Conservation (phyloP, 2,888 invertebrate genomes). For the Melitaea athalia region DNA sequence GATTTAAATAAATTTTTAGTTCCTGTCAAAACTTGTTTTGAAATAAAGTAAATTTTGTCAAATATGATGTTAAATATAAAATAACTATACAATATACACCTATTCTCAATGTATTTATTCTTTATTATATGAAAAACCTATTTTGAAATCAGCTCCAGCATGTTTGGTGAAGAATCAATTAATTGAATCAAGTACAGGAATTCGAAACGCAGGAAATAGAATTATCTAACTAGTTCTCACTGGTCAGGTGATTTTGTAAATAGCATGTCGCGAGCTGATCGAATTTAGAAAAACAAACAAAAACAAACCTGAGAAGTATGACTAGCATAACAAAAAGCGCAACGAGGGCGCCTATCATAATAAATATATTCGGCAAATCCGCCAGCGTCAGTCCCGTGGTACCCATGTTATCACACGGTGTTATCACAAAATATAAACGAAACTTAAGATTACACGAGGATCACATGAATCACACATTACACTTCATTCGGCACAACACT, state of each 20-base stretch:
- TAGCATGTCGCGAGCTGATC: constrained; percentile 1
- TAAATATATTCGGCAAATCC: constrained; percentile 89
- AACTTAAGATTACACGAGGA: constrained; percentile 51
- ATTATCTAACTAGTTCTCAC: constrained; percentile 9
- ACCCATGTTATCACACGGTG: constrained; percentile 58
- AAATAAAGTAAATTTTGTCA: too few relatives aligned
- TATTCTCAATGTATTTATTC: not conserved
- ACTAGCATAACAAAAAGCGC: constrained; percentile 89
- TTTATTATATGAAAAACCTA: not conserved
- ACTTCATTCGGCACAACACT: constrained; percentile 47
- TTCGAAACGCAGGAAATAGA: constrained; percentile 4
- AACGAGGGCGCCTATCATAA: constrained; percentile 87
- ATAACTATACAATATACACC: too few relatives aligned
- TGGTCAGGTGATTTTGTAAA: constrained; percentile 16
- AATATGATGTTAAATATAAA: too few relatives aligned
- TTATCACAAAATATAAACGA: constrained; percentile 54
- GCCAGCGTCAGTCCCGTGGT: constrained; percentile 84
- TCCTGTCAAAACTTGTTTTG: too few relatives aligned
- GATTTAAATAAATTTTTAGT: too few relatives aligned
- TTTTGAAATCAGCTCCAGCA: not conserved
- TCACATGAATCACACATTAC: constrained; percentile 55
- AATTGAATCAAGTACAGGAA: not conserved
- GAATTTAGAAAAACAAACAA: constrained; percentile 9
- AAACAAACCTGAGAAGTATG: constrained; percentile 86
- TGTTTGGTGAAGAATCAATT: not conserved